A percentile compares a stretch with the other conserved stretches of the same genome.
These are phyloP conservation scores for Dendrolimus houi DNA, from an alignment of 2,888 invertebrate genomes.

Conservation along the genomic window DNA sequence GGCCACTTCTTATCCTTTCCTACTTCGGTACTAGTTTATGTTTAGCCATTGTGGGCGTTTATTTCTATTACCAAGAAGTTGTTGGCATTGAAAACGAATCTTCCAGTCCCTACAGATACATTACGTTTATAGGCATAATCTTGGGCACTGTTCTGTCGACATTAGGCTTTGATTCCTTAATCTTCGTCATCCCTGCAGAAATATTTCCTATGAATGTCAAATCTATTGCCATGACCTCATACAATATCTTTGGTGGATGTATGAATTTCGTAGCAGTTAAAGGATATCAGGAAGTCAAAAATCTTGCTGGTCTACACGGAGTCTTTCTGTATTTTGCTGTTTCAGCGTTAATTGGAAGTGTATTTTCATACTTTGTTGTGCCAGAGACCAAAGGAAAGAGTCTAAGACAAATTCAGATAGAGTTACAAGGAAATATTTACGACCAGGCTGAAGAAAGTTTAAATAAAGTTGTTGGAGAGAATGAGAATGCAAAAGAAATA, in stretches of 20 bases:
- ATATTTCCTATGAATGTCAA: slow-evolving; percentile 77
- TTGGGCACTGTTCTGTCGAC: slow-evolving; percentile 38
- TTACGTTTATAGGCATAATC: slow-evolving; percentile 60
- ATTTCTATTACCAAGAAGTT: slow-evolving; percentile 49
- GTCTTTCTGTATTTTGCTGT: slow-evolving; percentile 68
- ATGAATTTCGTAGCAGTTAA: slow-evolving; percentile 67
- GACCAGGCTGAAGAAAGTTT: slow-evolving; percentile 21
- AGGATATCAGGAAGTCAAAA: slow-evolving; percentile 65
- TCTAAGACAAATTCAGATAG: slow-evolving; percentile 69
- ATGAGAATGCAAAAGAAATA: slow-evolving; percentile 4
- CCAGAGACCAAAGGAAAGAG: slow-evolving; percentile 77
- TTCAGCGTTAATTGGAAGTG: slow-evolving; percentile 58
- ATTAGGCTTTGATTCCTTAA: slow-evolving; percentile 65
- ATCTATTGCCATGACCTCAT: slow-evolving; percentile 65
- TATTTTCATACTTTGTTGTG: slow-evolving; percentile 62
- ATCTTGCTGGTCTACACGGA: slow-evolving; percentile 58
- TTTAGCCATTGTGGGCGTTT: slow-evolving; percentile 38
- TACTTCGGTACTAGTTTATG: slow-evolving; percentile 41
- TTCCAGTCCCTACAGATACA: slow-evolving; percentile 35
- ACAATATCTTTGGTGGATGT: slow-evolving; percentile 62
- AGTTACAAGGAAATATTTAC: slow-evolving; percentile 53
- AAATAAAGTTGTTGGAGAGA: slow-evolving; percentile 12
- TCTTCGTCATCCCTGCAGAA: slow-evolving; percentile 71
- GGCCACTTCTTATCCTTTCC: slow-evolving; percentile 60
- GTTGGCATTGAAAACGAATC: slow-evolving; percentile 24